phyloP scores from a whole-genome alignment of 2,797 vertebrate species.

The Champsocephalus esox region DNA sequence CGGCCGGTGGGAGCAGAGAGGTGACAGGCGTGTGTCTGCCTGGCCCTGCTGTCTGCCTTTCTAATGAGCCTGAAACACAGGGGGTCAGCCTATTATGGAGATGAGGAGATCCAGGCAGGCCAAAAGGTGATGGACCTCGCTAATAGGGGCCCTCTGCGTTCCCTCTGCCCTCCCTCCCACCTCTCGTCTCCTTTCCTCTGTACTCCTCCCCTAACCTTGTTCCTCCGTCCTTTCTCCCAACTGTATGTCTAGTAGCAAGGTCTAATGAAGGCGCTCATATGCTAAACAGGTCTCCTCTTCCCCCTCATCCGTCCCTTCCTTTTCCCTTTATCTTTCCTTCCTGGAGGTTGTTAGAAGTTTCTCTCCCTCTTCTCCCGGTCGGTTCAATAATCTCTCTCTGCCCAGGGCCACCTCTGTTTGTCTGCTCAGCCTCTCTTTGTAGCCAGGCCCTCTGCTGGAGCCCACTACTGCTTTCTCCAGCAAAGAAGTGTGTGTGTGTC shows the following conservation, averaged over 20 bases:
- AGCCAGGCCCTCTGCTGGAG: slow-evolving; percentile 36
- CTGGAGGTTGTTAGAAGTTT: slow-evolving; percentile 65
- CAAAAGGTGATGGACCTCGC: slow-evolving; percentile 85
- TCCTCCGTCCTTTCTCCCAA: slow-evolving; percentile 30
- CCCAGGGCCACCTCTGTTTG: slow-evolving; percentile 59
- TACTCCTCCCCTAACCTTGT: slow-evolving; percentile 10
- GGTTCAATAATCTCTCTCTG: slow-evolving; percentile 46
- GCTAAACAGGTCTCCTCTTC: slow-evolving; percentile 56
- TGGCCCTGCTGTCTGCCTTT: slow-evolving; percentile 81
- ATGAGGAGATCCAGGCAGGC: slow-evolving; percentile 83
- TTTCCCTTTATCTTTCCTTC: slow-evolving; percentile 60
- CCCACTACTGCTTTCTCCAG: slow-evolving; percentile 30
- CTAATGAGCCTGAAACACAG: slow-evolving; percentile 88
- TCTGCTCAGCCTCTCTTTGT: slow-evolving; percentile 64
- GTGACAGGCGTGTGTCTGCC: slow-evolving; percentile 81
- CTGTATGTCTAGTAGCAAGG: slow-evolving; percentile 28
- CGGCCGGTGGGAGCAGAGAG: slow-evolving; percentile 60
- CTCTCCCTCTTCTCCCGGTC: slow-evolving; percentile 6
- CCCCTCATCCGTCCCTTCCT: slow-evolving; percentile 33
- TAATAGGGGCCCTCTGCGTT: slow-evolving; percentile 77
- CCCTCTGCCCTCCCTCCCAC: slow-evolving; percentile 8
- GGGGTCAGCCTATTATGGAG: slow-evolving; percentile 91
- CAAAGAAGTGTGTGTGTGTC: slow-evolving; percentile 12
- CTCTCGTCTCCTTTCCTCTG: slow-evolving; percentile 14
- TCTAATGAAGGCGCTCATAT: slow-evolving; percentile 62